Conservation (phyloP, 1,140 invertebrate species). For the Alviniconcha marisindica region DNA sequence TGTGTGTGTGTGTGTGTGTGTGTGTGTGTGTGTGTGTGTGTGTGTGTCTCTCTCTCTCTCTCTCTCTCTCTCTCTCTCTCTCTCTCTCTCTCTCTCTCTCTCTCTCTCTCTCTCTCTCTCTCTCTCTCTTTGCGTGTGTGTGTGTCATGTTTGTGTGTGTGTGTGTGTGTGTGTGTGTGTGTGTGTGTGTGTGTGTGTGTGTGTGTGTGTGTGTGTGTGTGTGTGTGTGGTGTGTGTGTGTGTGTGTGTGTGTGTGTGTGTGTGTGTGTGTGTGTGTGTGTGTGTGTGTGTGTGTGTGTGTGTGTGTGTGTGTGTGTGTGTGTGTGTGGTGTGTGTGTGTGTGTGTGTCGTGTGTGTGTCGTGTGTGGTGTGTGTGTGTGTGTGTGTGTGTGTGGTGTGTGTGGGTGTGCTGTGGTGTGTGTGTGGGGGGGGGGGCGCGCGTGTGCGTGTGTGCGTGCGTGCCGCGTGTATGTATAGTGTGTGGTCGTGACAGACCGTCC, state of each 20-base stretch:
- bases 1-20: constrained; percentile 1
- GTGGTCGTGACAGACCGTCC: no score
- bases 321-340: neutral
- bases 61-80: neutral
- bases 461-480: no score
- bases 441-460: no score
- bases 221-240: neutral
- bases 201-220: constrained; percentile 10
- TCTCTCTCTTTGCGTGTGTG: neutral
- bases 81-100: neutral
- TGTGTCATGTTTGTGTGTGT: neutral
- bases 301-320: neutral
- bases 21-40: constrained; percentile 18
- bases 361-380: neutral
- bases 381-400: neutral
- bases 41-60: neutral
- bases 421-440: no score
- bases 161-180: neutral
- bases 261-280: neutral
- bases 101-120: neutral
- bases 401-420: neutral
- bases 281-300: neutral
- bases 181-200: neutral
- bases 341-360: neutral
- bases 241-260: constrained; percentile 3